Evolutionary conservation across 1,140 invertebrate species (phyloP), one percentile per base, ranked within the genome.

Genomic region (Papilio xuthus): DNA sequence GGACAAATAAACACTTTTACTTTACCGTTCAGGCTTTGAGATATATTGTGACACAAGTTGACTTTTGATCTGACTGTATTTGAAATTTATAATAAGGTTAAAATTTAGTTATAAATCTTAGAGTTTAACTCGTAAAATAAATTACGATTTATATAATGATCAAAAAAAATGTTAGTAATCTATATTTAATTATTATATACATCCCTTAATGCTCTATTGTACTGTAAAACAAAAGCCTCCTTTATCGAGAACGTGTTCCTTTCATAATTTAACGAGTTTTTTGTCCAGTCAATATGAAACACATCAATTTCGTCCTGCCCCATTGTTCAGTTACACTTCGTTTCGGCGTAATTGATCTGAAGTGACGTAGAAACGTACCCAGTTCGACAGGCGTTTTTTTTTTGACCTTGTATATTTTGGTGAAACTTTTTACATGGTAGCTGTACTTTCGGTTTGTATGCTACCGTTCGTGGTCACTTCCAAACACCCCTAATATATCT

Each of bases 1-100:
- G 56, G 56, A 60, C 56, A 60, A 26, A 60, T 26, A 26, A 60
- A 60, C 32, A 70, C 67, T 41, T 70, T 70, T 70, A 41, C 67
- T 15, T 69, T 69, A 69, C 32, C 37, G 28, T 13, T 15, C 23
- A 56, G 0, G 9, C 23, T 56, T 56, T 23, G 53, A 23, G 23
- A 56, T 56, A 56, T 18, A 13, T 50, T 50, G 15, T 18, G 13
- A 50, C 18, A 50, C 47, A 50, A 50, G 15, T 6, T 18, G 6
- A 2, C 12, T 50, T 1, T 18, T 50, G 15, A 50, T 50, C 12
- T 50, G 47, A 50, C 13, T 18, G 12, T 50, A 50, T 50, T 50
- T 13, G 47, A 18, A 18, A 50, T 2, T 13, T 12, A 44, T 44
- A 44, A 12, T 12, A 13, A 44, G 12, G 42, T 44, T 44, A 44